A percentile compares a stretch with the other conserved stretches of the same genome.
Conservation (phyloP, 2,113 vertebrate genomes). For the Hippocampus mohnikei region DNA sequence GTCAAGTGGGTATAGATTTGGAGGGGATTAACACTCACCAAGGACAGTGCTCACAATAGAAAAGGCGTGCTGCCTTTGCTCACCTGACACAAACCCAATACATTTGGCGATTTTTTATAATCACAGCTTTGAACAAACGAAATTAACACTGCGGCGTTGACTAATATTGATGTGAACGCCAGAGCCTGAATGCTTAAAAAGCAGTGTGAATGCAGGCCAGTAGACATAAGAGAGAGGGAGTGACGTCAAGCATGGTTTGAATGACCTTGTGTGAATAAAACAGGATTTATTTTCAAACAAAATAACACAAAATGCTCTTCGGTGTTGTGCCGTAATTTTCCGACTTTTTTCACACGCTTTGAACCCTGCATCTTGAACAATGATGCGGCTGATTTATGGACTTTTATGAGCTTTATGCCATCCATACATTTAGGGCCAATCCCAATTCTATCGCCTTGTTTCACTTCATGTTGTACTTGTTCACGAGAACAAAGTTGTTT, state of each 20-base stretch:
- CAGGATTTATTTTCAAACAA: background rate
- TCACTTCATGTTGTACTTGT: too few species aligned
- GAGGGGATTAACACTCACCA: background rate
- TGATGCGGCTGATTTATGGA: too few species aligned
- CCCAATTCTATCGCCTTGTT: too few species aligned
- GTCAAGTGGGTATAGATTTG: background rate
- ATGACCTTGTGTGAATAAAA: background rate
- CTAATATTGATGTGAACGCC: background rate
- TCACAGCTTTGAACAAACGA: background rate
- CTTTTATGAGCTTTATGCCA: too few species aligned
- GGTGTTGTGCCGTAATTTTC: background rate
- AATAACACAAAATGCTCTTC: background rate
- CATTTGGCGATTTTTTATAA: background rate
- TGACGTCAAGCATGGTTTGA: background rate
- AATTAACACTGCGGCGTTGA: background rate
- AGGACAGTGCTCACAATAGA: background rate
- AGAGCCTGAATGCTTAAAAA: background rate
- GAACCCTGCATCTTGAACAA: too few species aligned
- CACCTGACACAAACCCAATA: background rate
- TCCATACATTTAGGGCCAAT: too few species aligned
- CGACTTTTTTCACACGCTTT: too few species aligned
- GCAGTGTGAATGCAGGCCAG: background rate
- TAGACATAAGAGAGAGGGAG: background rate
- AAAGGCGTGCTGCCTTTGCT: background rate
- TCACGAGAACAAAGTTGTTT: too few species aligned